Percentiles rank a stretch among this genome's conserved stretches.
Conservation (phyloP, 2,888 invertebrate species). For the Agrotis puta region DNA sequence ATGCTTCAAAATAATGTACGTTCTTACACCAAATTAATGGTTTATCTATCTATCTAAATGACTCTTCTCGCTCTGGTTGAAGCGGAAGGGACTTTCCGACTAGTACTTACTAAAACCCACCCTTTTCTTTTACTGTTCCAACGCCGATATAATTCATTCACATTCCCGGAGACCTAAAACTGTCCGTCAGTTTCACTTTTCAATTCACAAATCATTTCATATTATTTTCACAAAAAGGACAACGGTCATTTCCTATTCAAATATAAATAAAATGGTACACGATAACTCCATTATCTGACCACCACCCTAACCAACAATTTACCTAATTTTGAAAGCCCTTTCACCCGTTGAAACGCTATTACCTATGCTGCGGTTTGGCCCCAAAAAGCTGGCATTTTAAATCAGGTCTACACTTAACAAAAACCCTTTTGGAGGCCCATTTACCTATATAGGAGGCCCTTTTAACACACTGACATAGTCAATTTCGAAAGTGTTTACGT, state of each 20-base stretch:
- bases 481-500: constrained; percentile 34
- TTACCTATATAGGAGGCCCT: constrained; percentile 19
- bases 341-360: constrained; percentile 39
- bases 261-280: constrained; percentile 46
- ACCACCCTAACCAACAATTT: constrained; percentile 26
- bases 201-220: neutral
- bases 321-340: constrained; percentile 44
- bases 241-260: constrained; percentile 3
- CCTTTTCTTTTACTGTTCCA: too few species aligned
- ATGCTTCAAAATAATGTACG: too few species aligned
- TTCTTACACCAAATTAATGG: too few species aligned
- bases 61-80: too few species aligned
- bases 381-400: constrained; percentile 49
- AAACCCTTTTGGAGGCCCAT: constrained; percentile 30
- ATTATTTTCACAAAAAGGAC: constrained; percentile 1
- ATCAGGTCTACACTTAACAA: constrained; percentile 30
- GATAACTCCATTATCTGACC: constrained; percentile 52
- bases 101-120: too few species aligned
- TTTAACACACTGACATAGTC: constrained; percentile 28
- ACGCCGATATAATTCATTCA: too few species aligned
- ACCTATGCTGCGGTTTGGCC: constrained; percentile 43
- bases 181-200: too few species aligned
- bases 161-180: too few species aligned
- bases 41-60: too few species aligned
- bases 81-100: too few species aligned